phyloP scores from a whole-genome alignment of 1,140 invertebrate species.

The Drosophila suzukii region DNA sequence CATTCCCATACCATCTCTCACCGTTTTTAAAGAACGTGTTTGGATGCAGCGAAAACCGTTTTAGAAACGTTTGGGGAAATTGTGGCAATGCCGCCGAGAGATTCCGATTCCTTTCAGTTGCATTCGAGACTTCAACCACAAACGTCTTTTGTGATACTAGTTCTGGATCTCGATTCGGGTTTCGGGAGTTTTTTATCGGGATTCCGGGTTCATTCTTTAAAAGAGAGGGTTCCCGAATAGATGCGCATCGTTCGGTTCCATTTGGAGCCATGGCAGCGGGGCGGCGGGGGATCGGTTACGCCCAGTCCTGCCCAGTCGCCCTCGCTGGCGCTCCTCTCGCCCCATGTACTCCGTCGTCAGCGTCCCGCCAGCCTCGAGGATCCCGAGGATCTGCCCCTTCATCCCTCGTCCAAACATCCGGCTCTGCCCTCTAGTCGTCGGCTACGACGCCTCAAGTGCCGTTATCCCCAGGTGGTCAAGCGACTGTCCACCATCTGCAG shows the following conservation, averaged over 20 bases:
- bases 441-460: conserved; percentile 70
- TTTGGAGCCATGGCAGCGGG: conserved; percentile 82
- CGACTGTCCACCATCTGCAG: conserved; percentile 80
- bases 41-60: conserved; percentile 43
- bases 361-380: conserved; percentile 76
- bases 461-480: conserved; percentile 83
- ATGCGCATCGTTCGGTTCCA: conserved; percentile 84
- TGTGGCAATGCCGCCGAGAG: conserved; percentile 39
- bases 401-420: conserved; percentile 32
- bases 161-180: conserved; percentile 27
- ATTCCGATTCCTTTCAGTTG: conserved; percentile 74
- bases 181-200: background rate
- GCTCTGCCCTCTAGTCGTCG: conserved; percentile 29
- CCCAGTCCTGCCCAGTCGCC: conserved; percentile 80
- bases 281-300: conserved; percentile 68
- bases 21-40: conserved; percentile 47
- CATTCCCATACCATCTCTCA: conserved; percentile 1
- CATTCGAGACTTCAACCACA: conserved; percentile 62
- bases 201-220: background rate
- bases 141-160: conserved; percentile 27
- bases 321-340: conserved; percentile 75
- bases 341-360: conserved; percentile 78
- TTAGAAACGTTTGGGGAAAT: conserved; percentile 63
- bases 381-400: conserved; percentile 35
- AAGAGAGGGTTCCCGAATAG: background rate